Base-by-base conservation (phyloP, 92 coral and sea anemone species). In the Phenganax marumi region DNA sequence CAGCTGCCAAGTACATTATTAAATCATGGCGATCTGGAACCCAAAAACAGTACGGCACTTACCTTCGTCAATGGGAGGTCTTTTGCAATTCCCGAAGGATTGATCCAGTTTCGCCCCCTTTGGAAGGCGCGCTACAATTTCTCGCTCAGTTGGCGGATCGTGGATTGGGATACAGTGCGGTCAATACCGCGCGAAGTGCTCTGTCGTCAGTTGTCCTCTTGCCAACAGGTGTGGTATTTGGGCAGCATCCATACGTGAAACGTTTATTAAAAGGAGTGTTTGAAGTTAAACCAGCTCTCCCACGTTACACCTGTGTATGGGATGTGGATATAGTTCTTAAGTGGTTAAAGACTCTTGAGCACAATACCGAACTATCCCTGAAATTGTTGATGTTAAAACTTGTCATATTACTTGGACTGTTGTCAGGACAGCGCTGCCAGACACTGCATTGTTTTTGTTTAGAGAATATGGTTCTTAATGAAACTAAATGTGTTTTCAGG, bases 361-460 rank as follows among this genome's bases (percentile, higher is more conserved):
- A n/a, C 9, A 63, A 79, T 63, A 70, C 52, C 8, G 56, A 26
- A 68, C 73, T 61, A 1, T 33, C 55, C 5, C 39, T 63, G 26
- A 33, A 79, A 63, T 12, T 60, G 51, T 16, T 63, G 50, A 61
- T 58, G 24, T 55, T 76, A 21, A 55, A 76, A 48, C 13, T 56
- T 25, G 80, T 75, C 48, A 75, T 90, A 86, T 62, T 88, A 33
- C 87, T 91, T 26, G 90, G 82, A 12, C 85, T 88, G 53, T 83
- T 82, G 52, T 90, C 90, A 26, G 87, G 88, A 53, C 87, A 89
- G 76, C 84, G 91, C 55, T 75, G 90, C 76, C 90, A 91, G 65
- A 91, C 90, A 39, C 23, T 90, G 53, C 85, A 75, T 68, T 77
- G 70, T 47, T 61, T 90, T 4, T 52, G 84, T 23, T 72, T 73